Conservation (phyloP, 2,888 invertebrate genomes). For the Hyalella azteca region DNA sequence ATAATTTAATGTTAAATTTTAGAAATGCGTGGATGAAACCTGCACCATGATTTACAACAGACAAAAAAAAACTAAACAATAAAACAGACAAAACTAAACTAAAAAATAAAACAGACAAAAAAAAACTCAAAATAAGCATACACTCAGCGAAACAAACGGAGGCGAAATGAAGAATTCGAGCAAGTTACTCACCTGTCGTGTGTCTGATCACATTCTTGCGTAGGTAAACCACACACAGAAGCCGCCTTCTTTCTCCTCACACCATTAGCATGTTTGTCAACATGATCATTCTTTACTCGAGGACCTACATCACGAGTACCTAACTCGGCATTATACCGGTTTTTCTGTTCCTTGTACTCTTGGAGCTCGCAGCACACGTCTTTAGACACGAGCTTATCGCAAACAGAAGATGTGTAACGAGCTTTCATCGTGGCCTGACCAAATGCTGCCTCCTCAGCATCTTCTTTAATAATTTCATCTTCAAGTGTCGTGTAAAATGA, state of each 20-base stretch:
- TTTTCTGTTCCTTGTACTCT: not conserved
- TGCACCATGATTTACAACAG: too few species aligned
- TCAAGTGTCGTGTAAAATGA: not conserved
- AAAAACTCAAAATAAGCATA: too few species aligned
- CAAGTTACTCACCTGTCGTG: not conserved
- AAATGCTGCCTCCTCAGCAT: not conserved
- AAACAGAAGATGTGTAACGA: not conserved
- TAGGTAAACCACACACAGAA: not conserved
- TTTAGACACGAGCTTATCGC: not conserved
- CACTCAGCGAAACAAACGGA: too few species aligned
- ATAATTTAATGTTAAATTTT: too few species aligned
- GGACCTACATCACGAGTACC: not conserved
- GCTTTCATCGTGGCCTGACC: not conserved
- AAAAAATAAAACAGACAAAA: too few species aligned
- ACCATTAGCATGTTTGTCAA: not conserved
- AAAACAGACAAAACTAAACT: too few species aligned
- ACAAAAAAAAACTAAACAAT: too few species aligned
- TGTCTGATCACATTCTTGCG: not conserved
- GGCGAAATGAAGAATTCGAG: too few species aligned
- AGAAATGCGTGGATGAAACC: too few species aligned
- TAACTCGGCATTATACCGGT: slow-evolving; percentile 15
- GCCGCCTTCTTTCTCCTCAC: not conserved
- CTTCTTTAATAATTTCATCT: slow-evolving; percentile 5
- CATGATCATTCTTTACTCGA: not conserved
- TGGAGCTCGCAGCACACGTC: not conserved